These are phyloP conservation scores for Marisa cornuarietis DNA, from an alignment of 1,140 invertebrate species.

Conservation along the genomic window DNA sequence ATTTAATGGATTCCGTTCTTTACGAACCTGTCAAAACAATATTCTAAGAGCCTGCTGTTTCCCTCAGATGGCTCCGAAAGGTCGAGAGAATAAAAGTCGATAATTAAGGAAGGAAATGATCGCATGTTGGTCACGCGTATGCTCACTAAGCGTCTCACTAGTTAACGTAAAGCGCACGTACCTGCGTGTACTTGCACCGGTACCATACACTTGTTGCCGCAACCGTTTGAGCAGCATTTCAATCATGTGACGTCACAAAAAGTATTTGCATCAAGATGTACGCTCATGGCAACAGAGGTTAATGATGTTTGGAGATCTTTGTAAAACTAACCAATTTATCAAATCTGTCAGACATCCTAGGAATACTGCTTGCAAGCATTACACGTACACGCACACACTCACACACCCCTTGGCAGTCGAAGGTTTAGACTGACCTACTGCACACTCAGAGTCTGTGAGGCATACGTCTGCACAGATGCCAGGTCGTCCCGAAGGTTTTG, in stretches of 20 bases:
- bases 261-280: background rate
- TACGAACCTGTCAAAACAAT: too few relatives aligned
- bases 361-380: background rate
- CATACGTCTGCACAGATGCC: constrained; percentile 26
- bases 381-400: background rate
- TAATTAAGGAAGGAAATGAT: too few relatives aligned
- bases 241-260: background rate
- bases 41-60: too few relatives aligned
- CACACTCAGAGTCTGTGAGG: constrained; percentile 17
- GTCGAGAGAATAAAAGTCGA: too few relatives aligned
- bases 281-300: too few relatives aligned
- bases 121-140: too few relatives aligned
- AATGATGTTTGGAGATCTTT: background rate
- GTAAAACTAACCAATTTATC: background rate
- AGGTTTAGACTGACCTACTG: background rate
- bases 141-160: too few relatives aligned
- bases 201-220: background rate
- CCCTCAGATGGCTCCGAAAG: too few relatives aligned
- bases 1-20: too few relatives aligned
- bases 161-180: too few relatives aligned
- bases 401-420: background rate
- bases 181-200: background rate
- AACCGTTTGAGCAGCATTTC: constrained; percentile 2
- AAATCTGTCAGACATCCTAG: background rate
- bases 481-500: constrained; percentile 3